Percentiles rank a stretch among this genome's conserved stretches.
phyloP scores from a whole-genome alignment of 2,113 vertebrate species.

The Proterorhinus semilunaris region DNA sequence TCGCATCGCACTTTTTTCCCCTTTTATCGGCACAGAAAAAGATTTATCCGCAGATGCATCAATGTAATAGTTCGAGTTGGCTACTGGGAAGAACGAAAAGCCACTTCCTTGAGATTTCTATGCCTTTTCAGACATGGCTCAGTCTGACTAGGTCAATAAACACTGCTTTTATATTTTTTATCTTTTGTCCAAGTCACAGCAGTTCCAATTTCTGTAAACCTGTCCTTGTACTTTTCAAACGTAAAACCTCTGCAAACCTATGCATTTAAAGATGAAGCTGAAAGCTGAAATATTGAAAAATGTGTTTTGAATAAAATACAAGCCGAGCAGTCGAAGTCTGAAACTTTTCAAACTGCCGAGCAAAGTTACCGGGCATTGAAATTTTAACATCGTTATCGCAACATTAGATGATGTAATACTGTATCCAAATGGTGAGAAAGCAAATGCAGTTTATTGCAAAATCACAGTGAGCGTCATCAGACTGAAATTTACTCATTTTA shows the following conservation, averaged over 20 bases:
- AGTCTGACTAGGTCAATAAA: constrained; percentile 3
- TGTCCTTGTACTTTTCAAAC: constrained; percentile 8
- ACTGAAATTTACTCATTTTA: no score
- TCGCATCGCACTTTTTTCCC: background rate
- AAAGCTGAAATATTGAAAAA: background rate
- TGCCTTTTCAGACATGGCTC: background rate
- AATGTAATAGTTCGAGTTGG: background rate
- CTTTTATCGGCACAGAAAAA: constrained; percentile 8
- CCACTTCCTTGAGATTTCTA: background rate
- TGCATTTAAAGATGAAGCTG: no score
- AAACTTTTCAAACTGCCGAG: background rate
- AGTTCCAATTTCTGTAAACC: background rate
- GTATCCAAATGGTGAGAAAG: no score
- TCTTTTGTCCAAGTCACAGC: background rate
- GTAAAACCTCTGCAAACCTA: background rate
- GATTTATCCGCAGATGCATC: constrained; percentile 4
- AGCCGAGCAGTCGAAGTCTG: background rate
- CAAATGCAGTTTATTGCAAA: no score
- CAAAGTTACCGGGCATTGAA: background rate
- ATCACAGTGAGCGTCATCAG: no score
- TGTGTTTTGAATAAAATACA: background rate
- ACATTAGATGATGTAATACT: no score
- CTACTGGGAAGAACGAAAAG: background rate
- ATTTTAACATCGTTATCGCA: background rate
- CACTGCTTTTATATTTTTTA: background rate